A percentile compares a stretch with the other conserved stretches of the same genome.
These are phyloP conservation scores for Neocloeon triangulifer DNA, from an alignment of 1,140 invertebrate species.

Conservation along the genomic window DNA sequence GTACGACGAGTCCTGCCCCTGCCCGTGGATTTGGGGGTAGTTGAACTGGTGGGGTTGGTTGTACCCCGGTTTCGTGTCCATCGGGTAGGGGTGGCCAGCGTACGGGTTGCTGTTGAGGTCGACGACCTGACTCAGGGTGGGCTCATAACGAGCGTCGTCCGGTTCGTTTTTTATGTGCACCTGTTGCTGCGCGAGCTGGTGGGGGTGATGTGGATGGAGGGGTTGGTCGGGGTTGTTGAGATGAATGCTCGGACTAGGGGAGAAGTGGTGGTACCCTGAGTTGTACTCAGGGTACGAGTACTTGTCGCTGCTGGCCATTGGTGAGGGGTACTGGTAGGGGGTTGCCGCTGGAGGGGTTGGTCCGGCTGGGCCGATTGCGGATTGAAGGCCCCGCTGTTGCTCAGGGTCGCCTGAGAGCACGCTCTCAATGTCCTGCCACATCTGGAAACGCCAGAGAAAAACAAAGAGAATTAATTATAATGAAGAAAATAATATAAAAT, in stretches of 20 bases:
- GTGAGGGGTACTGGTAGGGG: conserved; percentile 1
- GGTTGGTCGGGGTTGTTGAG: background rate
- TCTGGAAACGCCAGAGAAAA: too few relatives aligned
- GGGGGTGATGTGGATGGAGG: too few relatives aligned
- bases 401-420: conserved; percentile 15
- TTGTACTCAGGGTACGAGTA: too few relatives aligned
- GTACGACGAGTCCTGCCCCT: conserved; percentile 1
- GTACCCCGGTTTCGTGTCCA: background rate
- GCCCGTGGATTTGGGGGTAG: background rate
- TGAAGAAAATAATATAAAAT: too few relatives aligned
- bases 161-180: background rate
- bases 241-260: background rate
- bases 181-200: background rate
- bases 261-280: background rate
- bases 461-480: too few relatives aligned
- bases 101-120: conserved; percentile 1
- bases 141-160: background rate
- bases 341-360: conserved; percentile 7
- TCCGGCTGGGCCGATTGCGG: conserved; percentile 9
- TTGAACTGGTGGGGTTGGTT: background rate
- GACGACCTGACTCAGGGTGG: background rate
- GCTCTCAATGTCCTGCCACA: conserved; percentile 22
- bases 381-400: conserved; percentile 8
- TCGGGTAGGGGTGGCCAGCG: background rate
- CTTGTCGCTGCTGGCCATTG: background rate